Evolutionary conservation across 1,140 invertebrate species (phyloP).

Genomic region (Wiebesia pumilae): DNA sequence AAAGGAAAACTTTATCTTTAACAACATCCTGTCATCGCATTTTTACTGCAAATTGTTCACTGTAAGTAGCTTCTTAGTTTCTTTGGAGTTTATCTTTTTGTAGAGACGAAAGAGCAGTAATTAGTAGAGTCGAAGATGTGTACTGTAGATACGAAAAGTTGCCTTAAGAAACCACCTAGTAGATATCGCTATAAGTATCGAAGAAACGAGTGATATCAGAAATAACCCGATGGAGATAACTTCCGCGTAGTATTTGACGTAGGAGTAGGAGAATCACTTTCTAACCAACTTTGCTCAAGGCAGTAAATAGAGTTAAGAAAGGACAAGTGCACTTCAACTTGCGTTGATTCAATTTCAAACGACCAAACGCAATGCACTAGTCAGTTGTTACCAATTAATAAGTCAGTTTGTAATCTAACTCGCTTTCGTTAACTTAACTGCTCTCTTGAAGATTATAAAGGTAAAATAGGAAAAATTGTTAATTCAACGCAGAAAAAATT

Average conservation of each 20-base stretch:
- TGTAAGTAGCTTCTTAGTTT: too few relatives aligned
- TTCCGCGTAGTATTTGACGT: background rate
- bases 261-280: background rate
- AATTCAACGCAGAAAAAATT: too few relatives aligned
- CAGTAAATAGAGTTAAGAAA: background rate
- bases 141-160: background rate
- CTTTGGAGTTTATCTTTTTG: background rate
- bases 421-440: background rate
- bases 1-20: background rate
- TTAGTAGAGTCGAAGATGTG: background rate
- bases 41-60: background rate
- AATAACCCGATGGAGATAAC: background rate
- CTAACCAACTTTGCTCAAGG: background rate
- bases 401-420: background rate
- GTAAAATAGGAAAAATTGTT: too few relatives aligned
- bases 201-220: background rate
- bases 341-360: background rate
- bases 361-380: background rate
- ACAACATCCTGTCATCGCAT: background rate
- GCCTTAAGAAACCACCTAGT: background rate
- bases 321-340: background rate
- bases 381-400: background rate
- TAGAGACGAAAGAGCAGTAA: background rate
- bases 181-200: background rate
- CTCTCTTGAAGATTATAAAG: background rate